Evolutionary conservation across 2,888 invertebrate genomes (phyloP).

Genomic region (Cetonia aurata): DNA sequence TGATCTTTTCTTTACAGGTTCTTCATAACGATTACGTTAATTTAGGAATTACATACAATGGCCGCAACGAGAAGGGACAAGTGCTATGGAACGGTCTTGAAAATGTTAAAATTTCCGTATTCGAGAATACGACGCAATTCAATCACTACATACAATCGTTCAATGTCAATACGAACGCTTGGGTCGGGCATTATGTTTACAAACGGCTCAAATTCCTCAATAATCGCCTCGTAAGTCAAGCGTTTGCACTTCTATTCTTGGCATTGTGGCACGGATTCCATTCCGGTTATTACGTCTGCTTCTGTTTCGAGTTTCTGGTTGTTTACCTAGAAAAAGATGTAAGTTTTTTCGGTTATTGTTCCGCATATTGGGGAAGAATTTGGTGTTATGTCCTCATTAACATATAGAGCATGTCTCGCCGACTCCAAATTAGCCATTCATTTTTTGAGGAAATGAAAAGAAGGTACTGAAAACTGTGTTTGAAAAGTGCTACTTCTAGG

Average conservation of each 20-base stretch:
- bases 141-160: slow-evolving; percentile 91
- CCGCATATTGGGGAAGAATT: no score
- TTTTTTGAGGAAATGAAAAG: no score
- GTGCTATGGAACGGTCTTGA: slow-evolving; percentile 88
- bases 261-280: slow-evolving; percentile 97
- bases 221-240: slow-evolving; percentile 83
- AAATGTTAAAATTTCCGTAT: slow-evolving; percentile 85
- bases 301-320: slow-evolving; percentile 91
- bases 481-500: no score
- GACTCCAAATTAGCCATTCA: no score
- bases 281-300: slow-evolving; percentile 93
- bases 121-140: slow-evolving; percentile 88
- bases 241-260: slow-evolving; percentile 85
- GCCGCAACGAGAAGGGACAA: slow-evolving; percentile 73
- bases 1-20: not conserved
- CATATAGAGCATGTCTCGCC: no score
- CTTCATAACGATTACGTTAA: not conserved
- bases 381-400: no score
- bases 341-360: slow-evolving; percentile 60
- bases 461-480: no score
- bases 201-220: slow-evolving; percentile 93
- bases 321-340: slow-evolving; percentile 89
- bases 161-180: slow-evolving; percentile 95
- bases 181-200: slow-evolving; percentile 94
- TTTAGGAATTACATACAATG: slow-evolving; percentile 81